Evolutionary conservation across 2,888 invertebrate genomes (phyloP), one percentile per base, ranked within the genome.

Genomic region (Macropis europaea): DNA sequence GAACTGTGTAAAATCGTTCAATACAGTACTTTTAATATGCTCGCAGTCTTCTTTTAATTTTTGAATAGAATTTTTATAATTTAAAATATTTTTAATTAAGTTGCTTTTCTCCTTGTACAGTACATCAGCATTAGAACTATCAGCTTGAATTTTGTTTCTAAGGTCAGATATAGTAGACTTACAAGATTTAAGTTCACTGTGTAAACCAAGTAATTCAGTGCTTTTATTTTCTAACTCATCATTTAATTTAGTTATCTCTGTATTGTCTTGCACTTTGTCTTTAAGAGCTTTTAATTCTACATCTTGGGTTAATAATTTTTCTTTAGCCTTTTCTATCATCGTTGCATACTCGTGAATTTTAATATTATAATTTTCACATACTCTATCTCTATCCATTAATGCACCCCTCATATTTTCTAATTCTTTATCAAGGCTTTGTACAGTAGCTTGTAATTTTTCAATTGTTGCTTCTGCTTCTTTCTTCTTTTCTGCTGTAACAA

Each of bases 151-250:
- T 40, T 76, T 77, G 7, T 79, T 76, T n/a, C 56, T 70, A 26
- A 85, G 72, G 43, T 84, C 82, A 6, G 72, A 72, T 9, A 82
- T 80, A 13, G 71, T 74, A 2, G 71, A 63, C 53, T 76, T 81
- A 53, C 72, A 79, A 9, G 79, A 81, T 26, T 86, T 77, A 11
- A 87, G 64, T 67, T 87, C 81, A 36, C 60, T 81, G 3, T 54
- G 62, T 7, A 84, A 53, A n/a, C 75, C 81, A 13, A 71, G 59
- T 50, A 86, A 61, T 50, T 85, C 85, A 0, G 54, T 47, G 2
- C 71, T 81, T 54, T 86, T 85, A 48, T 61, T 80, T 57, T 84
- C 82, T 13, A 84, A 57, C 34, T 85, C 85, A 9, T 82, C 79
- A 0, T 56, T 54, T 11, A 80, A 45, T 50, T 71, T 73, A 24